Conservation (phyloP, 2,888 invertebrate genomes). For the Agrochola litura region DNA sequence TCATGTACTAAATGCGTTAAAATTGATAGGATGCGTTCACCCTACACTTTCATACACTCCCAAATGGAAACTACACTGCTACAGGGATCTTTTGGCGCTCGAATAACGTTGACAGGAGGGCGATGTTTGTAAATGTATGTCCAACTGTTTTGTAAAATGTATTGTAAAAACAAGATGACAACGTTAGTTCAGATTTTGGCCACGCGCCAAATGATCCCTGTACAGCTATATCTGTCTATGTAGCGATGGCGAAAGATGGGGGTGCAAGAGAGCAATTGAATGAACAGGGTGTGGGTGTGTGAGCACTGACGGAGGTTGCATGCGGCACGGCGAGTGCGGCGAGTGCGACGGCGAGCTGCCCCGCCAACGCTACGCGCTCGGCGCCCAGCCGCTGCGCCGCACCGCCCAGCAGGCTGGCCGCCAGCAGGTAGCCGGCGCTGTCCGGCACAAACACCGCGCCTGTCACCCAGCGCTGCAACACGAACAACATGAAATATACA, state of each 20-base stretch:
- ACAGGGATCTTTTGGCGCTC: background rate
- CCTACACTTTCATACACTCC: background rate
- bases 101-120: background rate
- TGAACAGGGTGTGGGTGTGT: background rate
- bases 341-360: constrained; percentile 75
- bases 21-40: too few species aligned
- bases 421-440: constrained; percentile 83
- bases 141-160: too few species aligned
- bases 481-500: background rate
- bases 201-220: background rate
- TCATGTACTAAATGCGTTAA: too few species aligned
- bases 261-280: background rate
- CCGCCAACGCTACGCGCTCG: constrained; percentile 81
- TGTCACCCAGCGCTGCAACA: constrained; percentile 79
- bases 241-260: background rate
- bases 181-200: background rate
- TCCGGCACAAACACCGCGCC: constrained; percentile 86
- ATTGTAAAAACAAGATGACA: background rate
- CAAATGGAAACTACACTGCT: background rate
- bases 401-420: constrained; percentile 78
- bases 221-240: background rate
- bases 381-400: constrained; percentile 75
- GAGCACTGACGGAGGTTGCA: constrained; percentile 70
- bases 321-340: constrained; percentile 80
- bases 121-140: background rate